These are phyloP conservation scores for Apodemia mormo DNA, from an alignment of 2,888 invertebrate species.

Conservation along the genomic window DNA sequence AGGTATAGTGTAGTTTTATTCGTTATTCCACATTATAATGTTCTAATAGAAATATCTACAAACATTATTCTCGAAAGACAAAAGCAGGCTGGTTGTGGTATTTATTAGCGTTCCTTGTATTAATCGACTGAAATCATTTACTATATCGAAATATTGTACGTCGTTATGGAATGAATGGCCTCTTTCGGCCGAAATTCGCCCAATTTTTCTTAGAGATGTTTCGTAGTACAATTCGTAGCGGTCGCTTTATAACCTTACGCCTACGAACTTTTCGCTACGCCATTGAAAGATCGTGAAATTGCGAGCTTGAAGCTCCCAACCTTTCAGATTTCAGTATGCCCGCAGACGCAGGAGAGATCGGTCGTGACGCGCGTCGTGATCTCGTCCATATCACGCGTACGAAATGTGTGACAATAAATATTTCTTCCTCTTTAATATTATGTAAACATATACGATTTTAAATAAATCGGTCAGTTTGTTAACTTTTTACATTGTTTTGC, in stretches of 20 bases:
- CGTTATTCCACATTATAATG: not conserved
- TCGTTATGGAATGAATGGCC: constrained; percentile 65
- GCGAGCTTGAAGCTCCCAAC: constrained; percentile 21
- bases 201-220: constrained; percentile 71
- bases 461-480: constrained; percentile 32
- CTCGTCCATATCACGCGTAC: constrained; percentile 58
- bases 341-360: constrained; percentile 55
- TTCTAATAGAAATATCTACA: not conserved
- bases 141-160: constrained; percentile 61
- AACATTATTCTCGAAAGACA: constrained; percentile 68
- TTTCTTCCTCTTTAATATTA: constrained; percentile 75
- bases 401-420: constrained; percentile 81
- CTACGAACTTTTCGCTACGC: constrained; percentile 38
- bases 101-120: constrained; percentile 80
- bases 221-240: constrained; percentile 55
- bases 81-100: constrained; percentile 74
- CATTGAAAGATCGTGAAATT: constrained; percentile 46
- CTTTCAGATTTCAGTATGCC: constrained; percentile 60
- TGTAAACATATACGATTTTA: constrained; percentile 41
- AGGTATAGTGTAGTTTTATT: not conserved
- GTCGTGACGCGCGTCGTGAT: constrained; percentile 59
- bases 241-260: constrained; percentile 53
- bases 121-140: constrained; percentile 73
- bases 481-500: constrained; percentile 8
- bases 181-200: constrained; percentile 66